These are phyloP conservation scores for Microtus pennsylvanicus DNA, from an alignment of 2,113 vertebrate genomes.

Conservation along the genomic window DNA sequence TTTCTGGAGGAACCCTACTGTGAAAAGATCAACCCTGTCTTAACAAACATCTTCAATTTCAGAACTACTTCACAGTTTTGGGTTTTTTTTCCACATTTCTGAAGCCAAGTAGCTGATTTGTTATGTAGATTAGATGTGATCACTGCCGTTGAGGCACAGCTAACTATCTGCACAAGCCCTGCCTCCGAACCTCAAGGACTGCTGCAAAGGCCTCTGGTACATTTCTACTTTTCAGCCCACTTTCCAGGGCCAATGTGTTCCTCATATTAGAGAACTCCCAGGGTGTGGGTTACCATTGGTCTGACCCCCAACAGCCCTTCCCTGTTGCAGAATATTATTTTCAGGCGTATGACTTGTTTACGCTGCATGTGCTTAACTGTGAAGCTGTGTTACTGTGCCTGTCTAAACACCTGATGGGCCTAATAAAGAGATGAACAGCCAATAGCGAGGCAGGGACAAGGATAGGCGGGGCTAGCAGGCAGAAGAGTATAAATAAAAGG, in stretches of 20 bases:
- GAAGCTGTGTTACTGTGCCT: too few species aligned
- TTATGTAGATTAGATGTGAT: constrained; percentile 68
- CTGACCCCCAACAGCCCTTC: not conserved
- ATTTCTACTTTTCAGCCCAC: constrained; percentile 8
- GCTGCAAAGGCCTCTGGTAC: not conserved
- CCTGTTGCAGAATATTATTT: too few species aligned
- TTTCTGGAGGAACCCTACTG: constrained; percentile 67
- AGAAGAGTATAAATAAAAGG: too few species aligned
- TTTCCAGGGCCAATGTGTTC: not conserved
- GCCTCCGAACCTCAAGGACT: constrained; percentile 43
- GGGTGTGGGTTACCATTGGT: not conserved
- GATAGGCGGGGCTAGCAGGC: too few species aligned
- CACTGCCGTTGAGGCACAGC: not conserved
- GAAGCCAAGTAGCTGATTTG: constrained; percentile 65
- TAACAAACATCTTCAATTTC: constrained; percentile 60
- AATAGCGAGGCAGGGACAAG: too few species aligned
- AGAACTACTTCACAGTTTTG: constrained; percentile 64
- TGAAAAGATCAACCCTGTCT: constrained; percentile 75
- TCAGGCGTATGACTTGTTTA: too few species aligned
- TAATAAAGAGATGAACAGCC: too few species aligned
- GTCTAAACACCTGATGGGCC: too few species aligned
- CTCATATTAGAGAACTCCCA: not conserved
- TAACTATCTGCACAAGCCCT: constrained; percentile 29
- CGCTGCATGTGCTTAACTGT: too few species aligned
- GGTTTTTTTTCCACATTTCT: constrained; percentile 47